Conservation (phyloP, 2,888 invertebrate species). For the Diadegma fenestrale region DNA sequence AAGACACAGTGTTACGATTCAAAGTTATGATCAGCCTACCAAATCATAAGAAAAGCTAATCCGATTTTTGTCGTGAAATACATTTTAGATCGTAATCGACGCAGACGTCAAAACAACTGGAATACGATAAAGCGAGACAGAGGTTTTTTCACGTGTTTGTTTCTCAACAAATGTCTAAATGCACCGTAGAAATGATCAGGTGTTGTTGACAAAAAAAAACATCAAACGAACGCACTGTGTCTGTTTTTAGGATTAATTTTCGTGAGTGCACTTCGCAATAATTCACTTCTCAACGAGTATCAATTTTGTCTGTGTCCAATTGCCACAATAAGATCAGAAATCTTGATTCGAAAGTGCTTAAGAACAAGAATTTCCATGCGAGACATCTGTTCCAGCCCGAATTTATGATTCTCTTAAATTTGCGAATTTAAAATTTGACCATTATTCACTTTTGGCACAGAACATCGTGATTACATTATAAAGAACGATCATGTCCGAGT, state of each 20-base stretch:
- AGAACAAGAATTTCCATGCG: not conserved
- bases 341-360: not conserved
- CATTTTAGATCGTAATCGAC: slow-evolving; percentile 15
- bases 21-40: not conserved
- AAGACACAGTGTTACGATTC: no score
- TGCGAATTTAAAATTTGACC: not conserved
- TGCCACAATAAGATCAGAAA: not conserved
- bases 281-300: not conserved
- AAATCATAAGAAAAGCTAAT: not conserved
- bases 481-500: not conserved
- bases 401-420: not conserved
- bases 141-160: slow-evolving; percentile 1
- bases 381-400: not conserved
- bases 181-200: not conserved
- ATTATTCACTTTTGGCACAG: not conserved
- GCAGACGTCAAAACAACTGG: slow-evolving; percentile 16
- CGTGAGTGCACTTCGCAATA: not conserved
- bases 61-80: slow-evolving; percentile 4
- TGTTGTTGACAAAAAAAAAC: not conserved
- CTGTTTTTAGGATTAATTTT: not conserved
- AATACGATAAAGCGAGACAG: slow-evolving; percentile 1
- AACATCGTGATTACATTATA: not conserved
- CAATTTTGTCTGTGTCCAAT: not conserved
- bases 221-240: not conserved
- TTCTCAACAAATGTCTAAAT: not conserved